Percentiles rank a stretch among this genome's conserved stretches.
These are phyloP conservation scores for Euura saliciscinereae DNA, from an alignment of 1,140 invertebrate species.

Conservation along the genomic window DNA sequence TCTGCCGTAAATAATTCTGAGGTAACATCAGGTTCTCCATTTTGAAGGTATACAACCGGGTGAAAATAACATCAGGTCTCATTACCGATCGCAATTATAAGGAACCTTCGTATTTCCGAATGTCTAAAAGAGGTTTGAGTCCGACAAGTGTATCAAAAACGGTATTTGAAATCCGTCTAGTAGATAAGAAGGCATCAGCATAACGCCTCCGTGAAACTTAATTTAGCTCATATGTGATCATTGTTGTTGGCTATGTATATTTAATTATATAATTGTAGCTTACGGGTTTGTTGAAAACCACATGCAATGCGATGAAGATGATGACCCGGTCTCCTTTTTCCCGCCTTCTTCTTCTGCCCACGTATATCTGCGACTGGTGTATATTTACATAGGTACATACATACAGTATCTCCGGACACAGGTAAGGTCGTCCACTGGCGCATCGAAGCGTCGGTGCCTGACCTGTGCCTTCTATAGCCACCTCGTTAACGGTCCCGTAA, in stretches of 20 bases:
- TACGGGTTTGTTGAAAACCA: neutral
- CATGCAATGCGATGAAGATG: neutral
- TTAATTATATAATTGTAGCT: too few relatives aligned
- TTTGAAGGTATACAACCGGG: too few relatives aligned
- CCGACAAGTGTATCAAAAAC: neutral
- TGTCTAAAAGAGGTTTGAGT: too few relatives aligned
- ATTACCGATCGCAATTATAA: too few relatives aligned
- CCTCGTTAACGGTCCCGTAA: neutral
- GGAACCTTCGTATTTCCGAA: too few relatives aligned
- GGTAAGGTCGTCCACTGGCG: neutral
- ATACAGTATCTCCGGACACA: too few relatives aligned
- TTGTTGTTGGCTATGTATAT: neutral
- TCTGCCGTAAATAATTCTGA: too few relatives aligned
- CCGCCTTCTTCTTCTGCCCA: neutral
- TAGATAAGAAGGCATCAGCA: too few relatives aligned
- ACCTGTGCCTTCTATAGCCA: neutral
- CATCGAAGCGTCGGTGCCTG: neutral
- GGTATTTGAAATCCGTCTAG: neutral
- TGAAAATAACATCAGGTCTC: too few relatives aligned
- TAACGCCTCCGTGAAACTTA: neutral
- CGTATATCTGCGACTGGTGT: neutral
- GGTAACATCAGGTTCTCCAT: too few relatives aligned
- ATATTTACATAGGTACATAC: too few relatives aligned
- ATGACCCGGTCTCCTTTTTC: conserved; percentile 6
- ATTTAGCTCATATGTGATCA: neutral